Evolutionary conservation across 2,888 invertebrate species (phyloP).

Genomic region (Patella ulyssiponensis): DNA sequence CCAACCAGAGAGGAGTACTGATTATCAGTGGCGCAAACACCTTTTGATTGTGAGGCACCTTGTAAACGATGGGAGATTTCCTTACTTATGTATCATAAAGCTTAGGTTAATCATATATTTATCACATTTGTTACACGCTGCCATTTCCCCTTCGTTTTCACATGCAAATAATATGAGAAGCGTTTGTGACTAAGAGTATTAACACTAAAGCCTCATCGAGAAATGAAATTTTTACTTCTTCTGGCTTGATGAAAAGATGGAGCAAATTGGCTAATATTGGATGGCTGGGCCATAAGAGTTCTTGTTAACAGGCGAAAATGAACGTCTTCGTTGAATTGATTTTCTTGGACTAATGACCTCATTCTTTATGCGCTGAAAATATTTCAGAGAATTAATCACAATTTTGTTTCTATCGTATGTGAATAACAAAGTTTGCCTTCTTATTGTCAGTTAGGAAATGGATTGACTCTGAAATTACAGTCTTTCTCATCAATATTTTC

Average conservation of each 20-base stretch:
- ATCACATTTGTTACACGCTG: conserved; percentile 33
- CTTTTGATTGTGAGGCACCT: conserved; percentile 26
- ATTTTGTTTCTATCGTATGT: conserved; percentile 13
- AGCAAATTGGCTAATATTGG: conserved; percentile 10
- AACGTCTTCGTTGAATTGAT: conserved; percentile 10
- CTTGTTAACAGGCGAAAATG: conserved; percentile 10
- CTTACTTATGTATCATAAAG: conserved; percentile 19
- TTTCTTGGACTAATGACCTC: conserved; percentile 12
- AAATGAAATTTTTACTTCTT: conserved; percentile 9
- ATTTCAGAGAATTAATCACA: conserved; percentile 13
- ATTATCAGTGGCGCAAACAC: conserved; percentile 29
- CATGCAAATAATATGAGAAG: conserved; percentile 15
- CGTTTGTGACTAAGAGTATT: conserved; percentile 2
- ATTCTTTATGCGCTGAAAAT: conserved; percentile 8
- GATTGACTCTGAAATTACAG: conserved; percentile 12
- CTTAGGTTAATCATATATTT: conserved; percentile 32
- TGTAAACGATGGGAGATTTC: conserved; percentile 28
- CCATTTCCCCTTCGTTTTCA: conserved; percentile 16
- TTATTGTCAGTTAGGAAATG: conserved; percentile 13
- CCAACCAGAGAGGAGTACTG: conserved; percentile 19
- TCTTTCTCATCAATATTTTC: conserved; percentile 12
- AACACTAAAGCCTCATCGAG: not conserved
- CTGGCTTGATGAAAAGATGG: conserved; percentile 8
- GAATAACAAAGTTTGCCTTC: conserved; percentile 11
- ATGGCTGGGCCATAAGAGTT: not conserved